Evolutionary conservation across 2,113 vertebrate genomes (phyloP).

Genomic region (human (Homo sapiens)): GRCh38 chr6:111909501-111910000

Average conservation of each 20-base stretch:
- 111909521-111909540: conserved; percentile 1
- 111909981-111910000: background rate
- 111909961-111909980: background rate
- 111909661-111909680: background rate
- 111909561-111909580: background rate
- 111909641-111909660: background rate
- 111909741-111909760: too few relatives aligned
- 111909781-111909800: background rate
- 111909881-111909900: background rate
- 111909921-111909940: conserved; percentile 23
- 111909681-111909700: too few relatives aligned
- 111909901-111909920: background rate
- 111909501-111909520: conserved; percentile 33
- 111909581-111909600: background rate
- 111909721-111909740: too few relatives aligned
- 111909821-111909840: background rate
- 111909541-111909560: background rate
- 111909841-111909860: background rate
- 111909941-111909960: background rate
- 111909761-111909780: background rate
- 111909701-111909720: too few relatives aligned
- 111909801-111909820: background rate
- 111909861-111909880: background rate
- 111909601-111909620: background rate
- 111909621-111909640: background rate